Evolutionary conservation across 2,888 invertebrate genomes (phyloP), one percentile per base, ranked within the genome.

Genomic region (Podabrus alpinus): DNA sequence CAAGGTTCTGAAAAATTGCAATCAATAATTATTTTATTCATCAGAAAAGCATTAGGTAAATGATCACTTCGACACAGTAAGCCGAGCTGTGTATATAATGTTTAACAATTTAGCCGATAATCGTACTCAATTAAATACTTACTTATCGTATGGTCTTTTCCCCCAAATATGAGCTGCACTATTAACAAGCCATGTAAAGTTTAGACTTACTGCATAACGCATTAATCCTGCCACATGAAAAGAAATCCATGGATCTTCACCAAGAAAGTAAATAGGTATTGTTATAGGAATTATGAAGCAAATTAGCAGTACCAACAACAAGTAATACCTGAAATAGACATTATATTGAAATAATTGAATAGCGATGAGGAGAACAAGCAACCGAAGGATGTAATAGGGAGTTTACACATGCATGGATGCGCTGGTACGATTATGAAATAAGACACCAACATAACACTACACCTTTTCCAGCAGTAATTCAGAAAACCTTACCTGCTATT

Each of bases 151-250:
- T 1, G 98, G 97, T 83, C 92, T 93, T 86, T 92, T 94, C 80
- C 98, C 98, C 92, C 94, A 97, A 82, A 96, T 93, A 86, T 97
- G 97, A 0, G 97, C 97, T 0, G 95, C 95, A 76, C 96, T 96
- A 88, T 98, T 98, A 15, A 98, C 96, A 75, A 95, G 88, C 97
- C 97, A 98, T 0, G 97, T 97, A 82, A 92, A 90, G 86, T 98
- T 94, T 66, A 98, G 90, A 0, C 93, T 91, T 5, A 94, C 64
- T 3, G 92, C 92, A 88, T 97, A 97, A 72, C 97, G 91, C 79
- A 94, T 88, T 77, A 97, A 89, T 10, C 92, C 91, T 11, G 92
- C 91, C 60, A 93, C 89, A 86, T 94, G 95, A 92, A 95, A 96
- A 11, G 95, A 91, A 17, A 90, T 89, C 88, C 91, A 91, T 0